Conservation (phyloP, 2,113 vertebrate genomes). For the Lathamus discolor region DNA sequence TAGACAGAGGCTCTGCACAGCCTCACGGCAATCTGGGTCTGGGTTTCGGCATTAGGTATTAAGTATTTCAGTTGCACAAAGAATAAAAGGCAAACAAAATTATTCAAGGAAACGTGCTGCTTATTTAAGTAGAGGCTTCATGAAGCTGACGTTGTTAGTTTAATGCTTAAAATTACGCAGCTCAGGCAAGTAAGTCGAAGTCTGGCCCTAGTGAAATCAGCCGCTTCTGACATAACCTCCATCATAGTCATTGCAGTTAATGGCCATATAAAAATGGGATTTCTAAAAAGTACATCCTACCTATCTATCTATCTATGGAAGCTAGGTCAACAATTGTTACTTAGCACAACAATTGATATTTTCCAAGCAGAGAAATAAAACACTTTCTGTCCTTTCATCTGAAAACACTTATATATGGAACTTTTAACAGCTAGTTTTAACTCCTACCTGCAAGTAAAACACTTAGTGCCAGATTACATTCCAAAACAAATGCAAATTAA, state of each 20-base stretch:
- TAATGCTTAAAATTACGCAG: background rate
- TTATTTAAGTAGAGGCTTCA: background rate
- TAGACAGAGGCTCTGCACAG: background rate
- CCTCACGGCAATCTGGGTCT: background rate
- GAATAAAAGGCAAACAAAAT: background rate
- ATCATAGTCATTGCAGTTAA: background rate
- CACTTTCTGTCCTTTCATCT: background rate
- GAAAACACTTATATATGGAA: background rate
- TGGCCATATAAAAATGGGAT: background rate
- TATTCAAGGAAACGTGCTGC: background rate
- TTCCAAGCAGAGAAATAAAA: background rate
- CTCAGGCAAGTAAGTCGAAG: background rate
- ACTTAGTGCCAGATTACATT: background rate
- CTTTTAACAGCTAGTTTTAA: background rate
- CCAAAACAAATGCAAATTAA: background rate
- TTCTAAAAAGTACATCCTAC: background rate
- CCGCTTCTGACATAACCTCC: background rate
- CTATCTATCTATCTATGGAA: background rate
- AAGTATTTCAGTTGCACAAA: background rate
- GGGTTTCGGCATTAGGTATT: background rate
- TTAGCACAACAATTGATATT: background rate
- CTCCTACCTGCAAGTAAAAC: background rate
- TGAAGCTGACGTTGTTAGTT: background rate
- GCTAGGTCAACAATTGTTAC: background rate
- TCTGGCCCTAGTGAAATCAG: background rate